phyloP scores from a whole-genome alignment of 1,140 invertebrate genomes.

The Pristionchus pacificus region DNA sequence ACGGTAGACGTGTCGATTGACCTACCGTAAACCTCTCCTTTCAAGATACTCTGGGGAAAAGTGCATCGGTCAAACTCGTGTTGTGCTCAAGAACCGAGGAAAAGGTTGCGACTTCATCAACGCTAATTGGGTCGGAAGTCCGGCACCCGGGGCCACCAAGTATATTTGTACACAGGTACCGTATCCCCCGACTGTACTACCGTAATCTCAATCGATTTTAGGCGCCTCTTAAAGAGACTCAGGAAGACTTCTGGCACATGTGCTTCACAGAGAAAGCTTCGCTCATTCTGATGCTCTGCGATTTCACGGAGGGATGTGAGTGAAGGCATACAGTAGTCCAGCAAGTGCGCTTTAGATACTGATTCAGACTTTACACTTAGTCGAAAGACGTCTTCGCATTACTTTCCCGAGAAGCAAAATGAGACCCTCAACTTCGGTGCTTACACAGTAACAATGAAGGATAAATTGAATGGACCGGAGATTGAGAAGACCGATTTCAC shows the following conservation, averaged over 20 bases:
- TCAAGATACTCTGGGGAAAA: slow-evolving; percentile 25
- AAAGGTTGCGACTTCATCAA: slow-evolving; percentile 21
- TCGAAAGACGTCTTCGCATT: background rate
- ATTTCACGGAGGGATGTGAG: background rate
- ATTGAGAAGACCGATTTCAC: background rate
- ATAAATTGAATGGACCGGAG: background rate
- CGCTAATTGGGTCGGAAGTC: slow-evolving; percentile 24
- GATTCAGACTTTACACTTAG: background rate
- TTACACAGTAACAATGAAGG: background rate
- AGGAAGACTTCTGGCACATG: slow-evolving; percentile 30
- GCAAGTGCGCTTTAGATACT: too few relatives aligned
- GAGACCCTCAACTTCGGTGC: background rate
- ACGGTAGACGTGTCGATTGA: too few relatives aligned
- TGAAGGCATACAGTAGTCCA: background rate
- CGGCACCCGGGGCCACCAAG: slow-evolving; percentile 10
- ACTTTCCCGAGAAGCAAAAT: background rate
- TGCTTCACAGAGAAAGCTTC: slow-evolving; percentile 25
- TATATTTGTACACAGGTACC: slow-evolving; percentile 26
- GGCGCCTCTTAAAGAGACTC: background rate
- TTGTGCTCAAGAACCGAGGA: slow-evolving; percentile 19
- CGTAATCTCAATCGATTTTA: background rate
- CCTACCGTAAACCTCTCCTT: too few relatives aligned
- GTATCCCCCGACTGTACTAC: background rate
- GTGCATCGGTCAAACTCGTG: slow-evolving; percentile 25
- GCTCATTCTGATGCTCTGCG: background rate